These are phyloP conservation scores for Echinops telfairi DNA, from an alignment of 2,113 vertebrate species.

Conservation along the genomic window DNA sequence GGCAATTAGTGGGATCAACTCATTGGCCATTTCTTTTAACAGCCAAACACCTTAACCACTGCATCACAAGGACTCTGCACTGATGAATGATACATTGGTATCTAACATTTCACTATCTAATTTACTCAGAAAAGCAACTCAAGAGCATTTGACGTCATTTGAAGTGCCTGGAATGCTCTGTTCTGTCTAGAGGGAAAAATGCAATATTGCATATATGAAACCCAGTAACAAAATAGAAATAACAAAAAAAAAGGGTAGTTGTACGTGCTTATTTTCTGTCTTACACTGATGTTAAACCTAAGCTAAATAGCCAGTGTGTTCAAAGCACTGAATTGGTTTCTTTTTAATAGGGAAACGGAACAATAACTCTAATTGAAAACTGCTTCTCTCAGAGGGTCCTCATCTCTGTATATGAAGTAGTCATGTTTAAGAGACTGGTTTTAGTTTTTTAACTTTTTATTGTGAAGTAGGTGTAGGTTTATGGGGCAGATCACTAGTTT, in stretches of 20 bases:
- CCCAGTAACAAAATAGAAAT: not conserved
- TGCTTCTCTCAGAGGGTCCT: not conserved
- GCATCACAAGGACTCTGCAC: not conserved
- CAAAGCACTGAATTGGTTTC: constrained; percentile 34
- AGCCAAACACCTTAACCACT: not conserved
- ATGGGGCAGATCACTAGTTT: too few relatives aligned
- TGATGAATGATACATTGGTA: not conserved
- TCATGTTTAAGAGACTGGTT: not conserved
- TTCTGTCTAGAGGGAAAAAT: constrained; percentile 18
- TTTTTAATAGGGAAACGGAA: constrained; percentile 45
- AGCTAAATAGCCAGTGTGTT: not conserved
- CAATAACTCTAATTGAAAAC: not conserved
- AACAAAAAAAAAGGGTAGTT: not conserved
- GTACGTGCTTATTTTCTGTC: constrained; percentile 35
- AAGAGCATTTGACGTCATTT: constrained; percentile 61
- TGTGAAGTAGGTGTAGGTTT: not conserved
- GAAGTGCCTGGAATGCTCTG: constrained; percentile 61
- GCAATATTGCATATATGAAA: constrained; percentile 2
- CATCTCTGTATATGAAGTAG: not conserved
- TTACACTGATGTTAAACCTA: not conserved
- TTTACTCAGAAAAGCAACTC: constrained; percentile 36
- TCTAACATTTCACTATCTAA: constrained; percentile 2
- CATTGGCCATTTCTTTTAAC: not conserved
- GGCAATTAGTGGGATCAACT: not conserved
- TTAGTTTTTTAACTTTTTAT: not conserved